Conservation (phyloP, 2,113 vertebrate species). For the Acanthochromis polyacanthus region DNA sequence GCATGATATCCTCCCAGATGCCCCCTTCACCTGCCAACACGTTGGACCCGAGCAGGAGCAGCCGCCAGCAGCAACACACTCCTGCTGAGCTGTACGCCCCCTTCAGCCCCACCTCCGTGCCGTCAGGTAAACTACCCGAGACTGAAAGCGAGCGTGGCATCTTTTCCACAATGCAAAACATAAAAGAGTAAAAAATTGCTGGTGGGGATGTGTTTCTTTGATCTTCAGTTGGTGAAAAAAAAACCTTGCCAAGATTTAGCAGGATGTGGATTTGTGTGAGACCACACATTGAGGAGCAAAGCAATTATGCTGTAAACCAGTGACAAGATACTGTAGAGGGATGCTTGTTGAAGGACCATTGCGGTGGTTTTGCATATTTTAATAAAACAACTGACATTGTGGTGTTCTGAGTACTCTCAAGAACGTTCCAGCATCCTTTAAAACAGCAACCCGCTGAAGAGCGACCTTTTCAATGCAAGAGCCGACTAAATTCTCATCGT, state of each 20-base stretch:
- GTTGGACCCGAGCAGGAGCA: constrained; percentile 93
- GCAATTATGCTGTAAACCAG: constrained; percentile 20
- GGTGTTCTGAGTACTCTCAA: neutral
- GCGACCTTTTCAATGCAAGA: constrained; percentile 4
- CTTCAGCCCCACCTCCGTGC: constrained; percentile 94
- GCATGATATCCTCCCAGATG: constrained; percentile 85
- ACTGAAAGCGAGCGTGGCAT: neutral
- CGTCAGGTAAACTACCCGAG: constrained; percentile 88
- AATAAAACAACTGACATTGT: constrained; percentile 2
- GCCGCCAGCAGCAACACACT: constrained; percentile 87
- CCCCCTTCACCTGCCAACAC: constrained; percentile 98
- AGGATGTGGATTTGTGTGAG: constrained; percentile 24
- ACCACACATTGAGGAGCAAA: constrained; percentile 13
- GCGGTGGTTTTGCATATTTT: constrained; percentile 5
- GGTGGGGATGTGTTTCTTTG: constrained; percentile 21
- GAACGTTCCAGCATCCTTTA: neutral
- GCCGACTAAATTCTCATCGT: neutral
- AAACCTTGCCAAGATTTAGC: constrained; percentile 16
- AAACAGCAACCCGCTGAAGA: neutral
- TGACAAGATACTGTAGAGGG: neutral
- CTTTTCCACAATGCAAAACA: constrained; percentile 17
- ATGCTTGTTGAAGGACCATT: neutral
- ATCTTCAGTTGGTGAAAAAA: constrained; percentile 18
- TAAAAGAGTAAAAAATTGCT: constrained; percentile 21
- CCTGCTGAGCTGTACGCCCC: constrained; percentile 93